These are phyloP conservation scores for Nycteola revayana DNA, from an alignment of 2,888 invertebrate genomes.

Conservation along the genomic window DNA sequence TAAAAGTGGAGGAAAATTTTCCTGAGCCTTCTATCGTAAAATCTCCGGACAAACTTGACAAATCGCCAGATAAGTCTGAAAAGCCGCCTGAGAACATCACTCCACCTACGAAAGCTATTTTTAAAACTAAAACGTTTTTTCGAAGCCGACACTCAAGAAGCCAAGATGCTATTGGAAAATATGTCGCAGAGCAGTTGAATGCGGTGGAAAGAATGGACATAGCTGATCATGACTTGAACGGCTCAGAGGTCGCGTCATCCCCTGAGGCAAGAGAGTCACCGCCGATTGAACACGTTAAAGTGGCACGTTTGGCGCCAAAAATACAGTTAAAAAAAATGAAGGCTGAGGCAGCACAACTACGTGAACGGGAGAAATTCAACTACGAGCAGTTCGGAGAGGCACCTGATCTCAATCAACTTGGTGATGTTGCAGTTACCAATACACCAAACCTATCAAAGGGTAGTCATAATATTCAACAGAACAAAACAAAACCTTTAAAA, in stretches of 20 bases:
- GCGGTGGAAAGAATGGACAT: slow-evolving; percentile 71
- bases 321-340: slow-evolving; percentile 78
- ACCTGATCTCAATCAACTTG: slow-evolving; percentile 25
- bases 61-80: slow-evolving; percentile 42
- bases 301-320: slow-evolving; percentile 78
- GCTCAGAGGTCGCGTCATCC: slow-evolving; percentile 59
- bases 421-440: slow-evolving; percentile 24
- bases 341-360: slow-evolving; percentile 66
- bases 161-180: slow-evolving; percentile 78
- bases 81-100: slow-evolving; percentile 44
- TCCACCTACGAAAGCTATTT: slow-evolving; percentile 69
- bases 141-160: slow-evolving; percentile 78
- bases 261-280: slow-evolving; percentile 67
- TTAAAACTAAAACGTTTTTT: slow-evolving; percentile 81
- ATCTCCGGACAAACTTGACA: slow-evolving; percentile 69
- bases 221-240: slow-evolving; percentile 65
- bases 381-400: slow-evolving; percentile 28
- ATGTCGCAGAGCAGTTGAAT: slow-evolving; percentile 76
- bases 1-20: slow-evolving; percentile 81
- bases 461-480: slow-evolving; percentile 19
- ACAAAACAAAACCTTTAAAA: slow-evolving; percentile 29
- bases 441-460: slow-evolving; percentile 11
- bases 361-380: slow-evolving; percentile 50
- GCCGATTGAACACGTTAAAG: slow-evolving; percentile 78
- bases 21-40: slow-evolving; percentile 76